These are phyloP conservation scores for Timandra comae DNA, from an alignment of 2,888 invertebrate species.

Conservation along the genomic window DNA sequence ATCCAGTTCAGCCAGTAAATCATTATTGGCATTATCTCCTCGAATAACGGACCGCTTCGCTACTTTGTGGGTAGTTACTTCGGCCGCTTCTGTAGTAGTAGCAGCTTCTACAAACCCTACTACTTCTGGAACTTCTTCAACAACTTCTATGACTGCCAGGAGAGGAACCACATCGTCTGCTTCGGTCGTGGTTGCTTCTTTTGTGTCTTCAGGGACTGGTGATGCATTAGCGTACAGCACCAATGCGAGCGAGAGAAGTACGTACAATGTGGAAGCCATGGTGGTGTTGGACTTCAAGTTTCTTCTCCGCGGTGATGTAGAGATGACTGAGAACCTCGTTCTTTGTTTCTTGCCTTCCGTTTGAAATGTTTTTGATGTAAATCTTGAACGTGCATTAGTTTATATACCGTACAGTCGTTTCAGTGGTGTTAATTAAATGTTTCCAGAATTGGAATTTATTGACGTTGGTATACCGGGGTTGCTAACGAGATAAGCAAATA, in stretches of 20 bases:
- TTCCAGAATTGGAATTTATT: conserved; percentile 56
- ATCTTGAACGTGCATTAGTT: conserved; percentile 28
- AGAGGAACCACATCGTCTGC: conserved; percentile 27
- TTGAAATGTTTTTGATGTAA: conserved; percentile 28
- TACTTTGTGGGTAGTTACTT: conserved; percentile 41
- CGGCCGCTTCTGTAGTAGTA: conserved; percentile 29
- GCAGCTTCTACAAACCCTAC: conserved; percentile 31
- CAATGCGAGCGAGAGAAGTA: conserved; percentile 49
- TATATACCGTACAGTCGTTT: conserved; percentile 51
- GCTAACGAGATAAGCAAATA: conserved; percentile 53
- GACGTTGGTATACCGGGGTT: conserved; percentile 40
- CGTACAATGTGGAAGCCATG: conserved; percentile 48
- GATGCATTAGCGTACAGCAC: conserved; percentile 36
- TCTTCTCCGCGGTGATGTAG: conserved; percentile 44
- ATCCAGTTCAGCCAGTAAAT: conserved; percentile 54
- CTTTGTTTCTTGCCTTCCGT: conserved; percentile 26
- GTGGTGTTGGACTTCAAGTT: conserved; percentile 38
- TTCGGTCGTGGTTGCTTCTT: conserved; percentile 32
- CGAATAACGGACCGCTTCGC: conserved; percentile 51
- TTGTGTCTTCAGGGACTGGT: conserved; percentile 32
- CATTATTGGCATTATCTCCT: conserved; percentile 53
- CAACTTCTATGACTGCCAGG: conserved; percentile 43
- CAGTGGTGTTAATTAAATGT: conserved; percentile 51
- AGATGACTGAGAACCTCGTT: conserved; percentile 32
- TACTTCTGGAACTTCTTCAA: conserved; percentile 46